Evolutionary conservation across 53 echinoderm and acorn worm species (phyloP).

Genomic region (Paracentrotus lividus): DNA sequence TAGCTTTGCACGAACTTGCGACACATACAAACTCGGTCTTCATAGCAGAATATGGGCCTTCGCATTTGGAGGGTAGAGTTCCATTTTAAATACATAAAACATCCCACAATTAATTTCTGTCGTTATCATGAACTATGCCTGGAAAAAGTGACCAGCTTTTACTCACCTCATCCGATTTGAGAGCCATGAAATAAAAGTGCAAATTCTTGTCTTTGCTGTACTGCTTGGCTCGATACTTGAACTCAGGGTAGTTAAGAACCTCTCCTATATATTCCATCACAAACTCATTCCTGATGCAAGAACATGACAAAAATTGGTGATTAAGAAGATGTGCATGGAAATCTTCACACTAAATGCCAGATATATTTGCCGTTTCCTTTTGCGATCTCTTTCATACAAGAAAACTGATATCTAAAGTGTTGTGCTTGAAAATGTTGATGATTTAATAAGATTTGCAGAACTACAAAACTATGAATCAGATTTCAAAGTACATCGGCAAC

Average conservation of each 20-base stretch:
- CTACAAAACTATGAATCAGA: no score
- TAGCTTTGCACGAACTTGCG: no score
- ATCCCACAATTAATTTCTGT: no score
- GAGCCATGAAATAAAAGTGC: conserved; percentile 99
- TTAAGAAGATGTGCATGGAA: neutral
- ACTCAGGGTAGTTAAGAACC: conserved; percentile 89
- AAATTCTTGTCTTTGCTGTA: conserved; percentile 90
- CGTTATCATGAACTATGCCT: no score
- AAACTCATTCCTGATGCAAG: conserved; percentile 81
- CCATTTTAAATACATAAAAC: no score
- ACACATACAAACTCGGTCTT: no score
- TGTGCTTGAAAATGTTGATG: neutral
- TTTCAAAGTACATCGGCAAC: no score
- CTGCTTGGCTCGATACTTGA: conserved; percentile 84
- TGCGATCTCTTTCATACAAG: no score
- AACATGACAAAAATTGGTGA: neutral
- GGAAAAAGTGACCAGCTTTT: neutral
- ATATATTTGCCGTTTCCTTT: neutral
- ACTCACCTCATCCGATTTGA: conserved; percentile 92
- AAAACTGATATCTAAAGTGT: neutral
- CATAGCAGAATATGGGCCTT: no score
- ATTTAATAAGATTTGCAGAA: neutral
- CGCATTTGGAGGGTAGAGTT: no score
- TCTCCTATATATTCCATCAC: conserved; percentile 97
- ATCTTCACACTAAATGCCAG: neutral